A percentile compares a stretch with the other conserved stretches of the same genome.
Evolutionary conservation across 2,113 vertebrate genomes (phyloP).

Genomic region (Meleagris gallopavo): DNA sequence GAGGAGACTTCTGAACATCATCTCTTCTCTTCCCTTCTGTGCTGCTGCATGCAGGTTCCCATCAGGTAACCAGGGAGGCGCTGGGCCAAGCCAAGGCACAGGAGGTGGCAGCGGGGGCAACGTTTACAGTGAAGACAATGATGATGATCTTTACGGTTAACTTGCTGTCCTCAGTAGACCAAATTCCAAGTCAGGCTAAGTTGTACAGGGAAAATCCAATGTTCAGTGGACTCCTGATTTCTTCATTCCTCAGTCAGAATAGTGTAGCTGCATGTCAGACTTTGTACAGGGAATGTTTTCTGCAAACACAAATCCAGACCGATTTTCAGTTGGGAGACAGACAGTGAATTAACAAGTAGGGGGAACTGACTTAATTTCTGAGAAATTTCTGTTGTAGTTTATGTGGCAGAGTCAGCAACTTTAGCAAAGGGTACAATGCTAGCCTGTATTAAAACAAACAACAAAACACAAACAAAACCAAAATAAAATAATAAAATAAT

Average conservation of each 20-base stretch:
- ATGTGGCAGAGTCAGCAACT: slow-evolving; percentile 82
- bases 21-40: neutral
- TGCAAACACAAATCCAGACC: slow-evolving; percentile 66
- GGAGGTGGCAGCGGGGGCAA: slow-evolving; percentile 87
- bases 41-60: slow-evolving; percentile 85
- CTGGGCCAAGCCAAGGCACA: slow-evolving; percentile 91
- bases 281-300: slow-evolving; percentile 74
- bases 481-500: slow-evolving; percentile 68
- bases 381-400: slow-evolving; percentile 81
- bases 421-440: slow-evolving; percentile 85
- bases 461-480: slow-evolving; percentile 42
- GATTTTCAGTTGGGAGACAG: slow-evolving; percentile 70
- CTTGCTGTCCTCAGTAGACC: slow-evolving; percentile 67
- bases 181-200: slow-evolving; percentile 76
- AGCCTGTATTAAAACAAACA: slow-evolving; percentile 75
- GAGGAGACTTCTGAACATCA: neutral
- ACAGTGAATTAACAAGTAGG: slow-evolving; percentile 72
- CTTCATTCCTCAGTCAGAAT: slow-evolving; percentile 83
- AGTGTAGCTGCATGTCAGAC: slow-evolving; percentile 77
- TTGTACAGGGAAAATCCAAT: slow-evolving; percentile 88
- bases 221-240: slow-evolving; percentile 92
- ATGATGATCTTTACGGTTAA: slow-evolving; percentile 98
- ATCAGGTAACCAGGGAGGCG: slow-evolving; percentile 88
- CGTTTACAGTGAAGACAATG: slow-evolving; percentile 96
- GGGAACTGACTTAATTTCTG: slow-evolving; percentile 81